Base-by-base conservation (phyloP, 2,113 vertebrate species). In the Phylloscopus whistleri region DNA sequence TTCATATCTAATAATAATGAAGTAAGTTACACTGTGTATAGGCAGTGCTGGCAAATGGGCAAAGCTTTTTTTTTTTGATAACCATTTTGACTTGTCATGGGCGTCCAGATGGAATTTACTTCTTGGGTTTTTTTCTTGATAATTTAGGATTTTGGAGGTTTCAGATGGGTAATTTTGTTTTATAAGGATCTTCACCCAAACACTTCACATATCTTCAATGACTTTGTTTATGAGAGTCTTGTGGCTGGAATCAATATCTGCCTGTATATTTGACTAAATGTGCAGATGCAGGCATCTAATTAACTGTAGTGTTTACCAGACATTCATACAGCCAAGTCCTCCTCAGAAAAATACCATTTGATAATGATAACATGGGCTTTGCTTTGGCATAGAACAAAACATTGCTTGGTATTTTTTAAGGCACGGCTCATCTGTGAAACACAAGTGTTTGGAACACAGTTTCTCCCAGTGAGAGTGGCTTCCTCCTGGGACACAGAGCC, bases 271-370 rank as follows among this genome's bases (percentile, higher is more conserved):
- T 82, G 52, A 90, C 83, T 92, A 90, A 95, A 85, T 69, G 76
- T 85, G 74, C 81, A 79, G 87, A 88, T 70, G 90, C n/a, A 92
- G 83, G 23, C 91, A 75, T 77, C 87, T 90, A 92, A 95, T 97
- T 96, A 95, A 81, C 62, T 91, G 66, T 84, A 94, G 89, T 94
- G 77, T 97, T 96, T 96, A 87, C 79, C 68, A 90, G 76, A 77
- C 30, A 78, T 80, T 96, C 59, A 56, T 41, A 68, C 8, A 91
- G 85, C 52, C 76, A 95, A 85, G 74, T 73, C 58, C 48, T 82
- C 90, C 90, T 90, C 75, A 70, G 74, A 82, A 95, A 90, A 74
- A 51, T 74, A 62, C 51, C 56, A 87, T 37, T 60, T 46, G 55
- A 60, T 68, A 77, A 89, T 46, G 46, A 60, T 52, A 88, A 70